Evolutionary conservation across 2,888 invertebrate species (phyloP).

Genomic region (Cephalotes varians): DNA sequence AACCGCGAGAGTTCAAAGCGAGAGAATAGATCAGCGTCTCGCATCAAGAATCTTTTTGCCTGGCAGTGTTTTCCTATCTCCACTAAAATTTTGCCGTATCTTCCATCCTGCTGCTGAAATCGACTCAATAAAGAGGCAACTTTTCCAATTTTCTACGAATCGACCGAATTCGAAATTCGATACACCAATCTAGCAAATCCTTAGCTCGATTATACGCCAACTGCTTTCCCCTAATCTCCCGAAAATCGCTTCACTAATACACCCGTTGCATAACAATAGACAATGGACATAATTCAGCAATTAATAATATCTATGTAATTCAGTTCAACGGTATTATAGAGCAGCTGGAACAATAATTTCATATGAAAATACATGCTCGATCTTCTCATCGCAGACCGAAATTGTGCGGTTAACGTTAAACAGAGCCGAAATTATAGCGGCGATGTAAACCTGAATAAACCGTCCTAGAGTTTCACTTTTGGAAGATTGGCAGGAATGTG

Average conservation of each 20-base stretch:
- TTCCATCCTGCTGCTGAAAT: neutral
- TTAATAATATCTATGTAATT: neutral
- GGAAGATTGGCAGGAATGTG: neutral
- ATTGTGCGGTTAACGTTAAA: neutral
- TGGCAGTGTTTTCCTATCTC: constrained; percentile 60
- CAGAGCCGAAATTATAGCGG: neutral
- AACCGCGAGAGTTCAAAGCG: neutral
- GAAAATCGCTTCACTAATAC: neutral
- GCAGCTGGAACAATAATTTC: neutral
- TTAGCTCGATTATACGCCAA: constrained; percentile 27
- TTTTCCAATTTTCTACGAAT: constrained; percentile 74
- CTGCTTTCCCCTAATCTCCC: neutral
- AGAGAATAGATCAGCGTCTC: neutral
- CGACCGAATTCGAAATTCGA: constrained; percentile 62
- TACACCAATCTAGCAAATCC: constrained; percentile 58
- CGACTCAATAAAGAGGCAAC: constrained; percentile 67
- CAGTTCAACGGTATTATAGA: neutral
- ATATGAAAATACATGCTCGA: neutral
- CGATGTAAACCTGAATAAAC: neutral
- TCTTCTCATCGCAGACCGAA: neutral
- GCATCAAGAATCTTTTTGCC: constrained; percentile 9
- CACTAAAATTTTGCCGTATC: constrained; percentile 66
- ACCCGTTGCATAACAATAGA: neutral
- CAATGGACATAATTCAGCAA: neutral
- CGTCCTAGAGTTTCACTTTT: neutral